Evolutionary conservation across 1,140 invertebrate species (phyloP), one percentile per base, ranked within the genome.

Genomic region (Prorops nasuta): DNA sequence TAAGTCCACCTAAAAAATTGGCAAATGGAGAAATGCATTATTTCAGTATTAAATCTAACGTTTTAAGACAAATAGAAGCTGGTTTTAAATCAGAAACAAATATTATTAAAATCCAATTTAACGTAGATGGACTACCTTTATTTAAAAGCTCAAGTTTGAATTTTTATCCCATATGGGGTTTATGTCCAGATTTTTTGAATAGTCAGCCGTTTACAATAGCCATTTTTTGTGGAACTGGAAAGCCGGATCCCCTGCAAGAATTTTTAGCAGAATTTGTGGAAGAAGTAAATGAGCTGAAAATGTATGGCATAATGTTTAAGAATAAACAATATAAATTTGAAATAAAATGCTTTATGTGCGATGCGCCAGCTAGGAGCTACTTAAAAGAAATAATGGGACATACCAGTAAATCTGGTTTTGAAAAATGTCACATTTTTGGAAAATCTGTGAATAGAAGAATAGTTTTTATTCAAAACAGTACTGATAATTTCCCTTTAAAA

Each of bases 231-330:
- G 52, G 52, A 1, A 6, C 8, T 8, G 49, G 16, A 12, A 50
- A 55, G 37, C 52, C 52, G 42, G 4, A 19, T 20, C 4, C 32
- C 16, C 36, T 38, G 10, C 40, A 49, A 20, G 24, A 31, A 14
- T 56, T 35, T 44, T 44, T 56, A 10, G 3, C 44, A 38, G 3
- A 24, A 8, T 56, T 51, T 41, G 36, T 48, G 20, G 35, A 49
- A 28, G 54, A 56, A 37, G 44, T 38, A 3, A 44, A 43, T 28
- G 12, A 31, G 35, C 36, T 56, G 21, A 32, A 20, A 34, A 36
- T 48, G 3, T 38, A 32, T 19, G 49, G 49, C 10, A 43, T 51
- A 19, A 3, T 3, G 9, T 39, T 17, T 12, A 51, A 48, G 31
- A 22, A 40, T 36, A 28, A 36, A 35, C 1, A 14, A 19, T 18